Percentiles rank a stretch among this genome's conserved stretches.
Conservation (phyloP, 2,113 vertebrate species). For the Buteo buteo region DNA sequence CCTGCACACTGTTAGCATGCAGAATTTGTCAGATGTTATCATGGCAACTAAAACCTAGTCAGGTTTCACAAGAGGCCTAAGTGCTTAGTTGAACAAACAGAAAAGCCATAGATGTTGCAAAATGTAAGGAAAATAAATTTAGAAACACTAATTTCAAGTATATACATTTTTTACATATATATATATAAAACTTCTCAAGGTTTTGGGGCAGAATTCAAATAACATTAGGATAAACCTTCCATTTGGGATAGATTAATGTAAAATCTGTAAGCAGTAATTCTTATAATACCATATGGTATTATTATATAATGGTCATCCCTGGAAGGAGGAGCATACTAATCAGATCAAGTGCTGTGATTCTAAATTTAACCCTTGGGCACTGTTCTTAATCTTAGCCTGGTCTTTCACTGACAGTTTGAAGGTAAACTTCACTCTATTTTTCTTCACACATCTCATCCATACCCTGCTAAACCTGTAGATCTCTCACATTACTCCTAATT, state of each 20-base stretch:
- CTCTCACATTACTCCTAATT: neutral
- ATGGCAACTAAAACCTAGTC: neutral
- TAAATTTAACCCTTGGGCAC: neutral
- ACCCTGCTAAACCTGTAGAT: neutral
- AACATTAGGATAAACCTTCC: neutral
- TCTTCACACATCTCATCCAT: neutral
- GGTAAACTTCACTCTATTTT: neutral
- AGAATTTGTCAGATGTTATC: neutral
- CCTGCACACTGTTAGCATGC: neutral
- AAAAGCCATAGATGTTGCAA: neutral
- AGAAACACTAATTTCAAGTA: neutral
- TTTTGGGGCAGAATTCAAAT: neutral
- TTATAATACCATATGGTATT: neutral
- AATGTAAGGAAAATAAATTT: neutral
- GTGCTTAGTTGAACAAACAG: neutral
- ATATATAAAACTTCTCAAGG: neutral
- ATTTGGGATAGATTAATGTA: neutral
- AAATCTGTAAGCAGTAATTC: neutral
- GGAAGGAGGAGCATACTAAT: neutral
- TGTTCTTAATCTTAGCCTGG: neutral
- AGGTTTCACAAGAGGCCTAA: neutral
- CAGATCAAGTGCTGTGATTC: neutral
- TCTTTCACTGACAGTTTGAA: neutral
- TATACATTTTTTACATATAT: neutral
- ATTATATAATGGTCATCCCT: neutral